These are phyloP conservation scores for Phrynosoma platyrhinos DNA, from an alignment of 2,113 vertebrate genomes.

Conservation along the genomic window DNA sequence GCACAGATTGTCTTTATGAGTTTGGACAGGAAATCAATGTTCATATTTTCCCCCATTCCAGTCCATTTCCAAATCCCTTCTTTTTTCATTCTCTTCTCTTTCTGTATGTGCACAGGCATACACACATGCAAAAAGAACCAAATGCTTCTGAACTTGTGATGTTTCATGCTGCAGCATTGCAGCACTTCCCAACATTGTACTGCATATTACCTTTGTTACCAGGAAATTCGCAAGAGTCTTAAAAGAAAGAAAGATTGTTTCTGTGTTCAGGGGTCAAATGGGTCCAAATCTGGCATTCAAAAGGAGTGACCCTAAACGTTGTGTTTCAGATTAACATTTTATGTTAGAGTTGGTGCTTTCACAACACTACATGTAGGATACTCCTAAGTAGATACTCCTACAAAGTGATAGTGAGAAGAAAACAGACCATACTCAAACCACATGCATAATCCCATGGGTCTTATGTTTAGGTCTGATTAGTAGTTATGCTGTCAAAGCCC, in stretches of 20 bases:
- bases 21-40: accelerated
- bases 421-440: background rate
- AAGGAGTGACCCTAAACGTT: background rate
- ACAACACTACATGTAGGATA: background rate
- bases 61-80: constrained; percentile 20
- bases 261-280: background rate
- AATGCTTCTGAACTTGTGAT: background rate
- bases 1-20: background rate
- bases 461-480: background rate
- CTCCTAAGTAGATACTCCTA: background rate
- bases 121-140: background rate
- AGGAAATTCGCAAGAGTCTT: background rate
- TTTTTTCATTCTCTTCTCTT: background rate
- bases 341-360: accelerated
- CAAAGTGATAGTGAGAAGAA: background rate
- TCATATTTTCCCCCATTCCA: background rate
- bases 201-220: background rate
- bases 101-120: background rate
- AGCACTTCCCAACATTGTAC: background rate
- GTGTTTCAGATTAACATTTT: constrained; percentile 6
- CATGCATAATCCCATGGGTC: background rate
- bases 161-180: constrained; percentile 43
- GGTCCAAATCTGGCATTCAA: background rate
- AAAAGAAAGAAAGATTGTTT: background rate
- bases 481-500: constrained; percentile 40